A percentile compares a stretch with the other conserved stretches of the same genome.
These are phyloP conservation scores for Drosophila antonietae DNA, from an alignment of 2,888 invertebrate genomes.

Conservation along the genomic window DNA sequence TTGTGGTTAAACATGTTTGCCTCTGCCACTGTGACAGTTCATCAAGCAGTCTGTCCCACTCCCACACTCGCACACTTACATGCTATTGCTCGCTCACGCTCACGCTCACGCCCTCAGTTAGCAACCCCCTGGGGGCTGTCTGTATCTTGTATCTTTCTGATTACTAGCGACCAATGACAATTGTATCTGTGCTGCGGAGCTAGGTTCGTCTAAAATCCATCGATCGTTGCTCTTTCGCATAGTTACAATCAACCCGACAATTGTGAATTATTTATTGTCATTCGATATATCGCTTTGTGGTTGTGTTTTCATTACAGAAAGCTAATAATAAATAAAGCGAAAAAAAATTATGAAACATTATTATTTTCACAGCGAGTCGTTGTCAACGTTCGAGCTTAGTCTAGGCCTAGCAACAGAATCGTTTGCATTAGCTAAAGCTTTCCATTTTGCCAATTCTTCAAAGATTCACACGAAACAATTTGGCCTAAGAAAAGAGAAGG, in stretches of 20 bases:
- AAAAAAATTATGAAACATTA: constrained; percentile 61
- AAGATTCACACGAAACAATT: constrained; percentile 56
- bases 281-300: constrained; percentile 74
- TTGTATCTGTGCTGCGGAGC: constrained; percentile 26
- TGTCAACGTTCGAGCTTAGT: constrained; percentile 17
- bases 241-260: constrained; percentile 60
- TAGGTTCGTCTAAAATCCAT: constrained; percentile 22
- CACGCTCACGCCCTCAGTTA: constrained; percentile 9
- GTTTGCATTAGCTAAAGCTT: not conserved
- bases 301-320: constrained; percentile 51
- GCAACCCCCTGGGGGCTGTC: constrained; percentile 53
- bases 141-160: constrained; percentile 42
- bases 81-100: not conserved
- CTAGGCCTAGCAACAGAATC: constrained; percentile 21
- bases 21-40: constrained; percentile 34
- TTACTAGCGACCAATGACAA: constrained; percentile 66
- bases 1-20: constrained; percentile 75
- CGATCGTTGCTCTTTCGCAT: constrained; percentile 74
- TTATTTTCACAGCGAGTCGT: constrained; percentile 33
- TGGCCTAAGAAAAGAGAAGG: constrained; percentile 2
- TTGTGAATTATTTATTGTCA: constrained; percentile 68
- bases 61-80: constrained; percentile 21
- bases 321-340: constrained; percentile 16
- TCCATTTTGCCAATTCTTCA: not conserved
- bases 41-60: constrained; percentile 36